Evolutionary conservation across 2,797 vertebrate genomes (phyloP).

Genomic region (Microctenopoma stevenorrisi): DNA sequence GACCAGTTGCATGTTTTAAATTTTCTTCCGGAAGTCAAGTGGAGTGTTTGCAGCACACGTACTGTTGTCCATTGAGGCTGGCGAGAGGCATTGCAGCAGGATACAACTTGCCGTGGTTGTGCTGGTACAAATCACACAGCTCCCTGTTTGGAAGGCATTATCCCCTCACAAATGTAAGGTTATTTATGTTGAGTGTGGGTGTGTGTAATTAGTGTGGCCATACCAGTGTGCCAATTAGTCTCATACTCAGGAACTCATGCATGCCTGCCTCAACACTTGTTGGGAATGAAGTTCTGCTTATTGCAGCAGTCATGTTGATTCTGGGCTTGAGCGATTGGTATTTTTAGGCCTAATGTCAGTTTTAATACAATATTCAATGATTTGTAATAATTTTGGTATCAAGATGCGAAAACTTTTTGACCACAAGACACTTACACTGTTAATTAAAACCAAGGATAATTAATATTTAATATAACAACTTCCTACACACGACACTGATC

Average conservation of each 20-base stretch:
- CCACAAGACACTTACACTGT: neutral
- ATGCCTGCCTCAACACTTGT: conserved; percentile 31
- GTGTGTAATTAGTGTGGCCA: conserved; percentile 64
- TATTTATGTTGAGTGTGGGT: conserved; percentile 60
- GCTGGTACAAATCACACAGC: conserved; percentile 46
- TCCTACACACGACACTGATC: conserved; percentile 5
- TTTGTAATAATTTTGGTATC: neutral
- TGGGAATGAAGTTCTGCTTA: conserved; percentile 30
- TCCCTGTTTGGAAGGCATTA: conserved; percentile 52
- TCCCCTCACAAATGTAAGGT: conserved; percentile 46
- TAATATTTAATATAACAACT: neutral
- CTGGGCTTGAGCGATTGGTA: conserved; percentile 1
- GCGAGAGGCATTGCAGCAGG: conserved; percentile 31
- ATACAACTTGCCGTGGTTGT: conserved; percentile 25
- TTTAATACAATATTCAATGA: neutral
- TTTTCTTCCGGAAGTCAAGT: neutral
- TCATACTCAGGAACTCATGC: conserved; percentile 16
- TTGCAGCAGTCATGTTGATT: conserved; percentile 13
- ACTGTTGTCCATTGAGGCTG: conserved; percentile 3
- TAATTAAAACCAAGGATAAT: conserved; percentile 28
- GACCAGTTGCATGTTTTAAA: conserved; percentile 4
- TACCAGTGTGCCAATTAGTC: conserved; percentile 60
- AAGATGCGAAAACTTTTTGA: neutral
- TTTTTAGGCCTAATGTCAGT: neutral
- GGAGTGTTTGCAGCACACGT: conserved; percentile 16